phyloP scores from a whole-genome alignment of 2,113 vertebrate genomes.

The Odontesthes bonariensis region DNA sequence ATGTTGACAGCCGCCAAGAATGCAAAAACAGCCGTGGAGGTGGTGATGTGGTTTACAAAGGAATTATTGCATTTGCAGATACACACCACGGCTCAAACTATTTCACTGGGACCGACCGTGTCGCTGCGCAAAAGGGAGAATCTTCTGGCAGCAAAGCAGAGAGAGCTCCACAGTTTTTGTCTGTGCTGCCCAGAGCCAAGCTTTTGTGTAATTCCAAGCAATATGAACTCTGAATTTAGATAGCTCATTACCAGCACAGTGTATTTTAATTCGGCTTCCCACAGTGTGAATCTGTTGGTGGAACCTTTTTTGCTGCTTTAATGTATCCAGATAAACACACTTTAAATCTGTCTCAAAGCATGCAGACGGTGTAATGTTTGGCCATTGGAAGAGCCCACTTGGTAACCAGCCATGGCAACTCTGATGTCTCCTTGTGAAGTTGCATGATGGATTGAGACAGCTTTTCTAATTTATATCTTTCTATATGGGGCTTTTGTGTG shows the following conservation, averaged over 20 bases:
- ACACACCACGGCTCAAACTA: constrained; percentile 58
- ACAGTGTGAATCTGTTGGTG: constrained; percentile 58
- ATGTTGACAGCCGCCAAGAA: constrained; percentile 69
- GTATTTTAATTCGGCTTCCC: constrained; percentile 77
- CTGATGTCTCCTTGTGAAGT: constrained; percentile 18
- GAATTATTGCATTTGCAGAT: constrained; percentile 66
- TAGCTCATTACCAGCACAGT: constrained; percentile 70
- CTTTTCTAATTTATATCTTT: constrained; percentile 38
- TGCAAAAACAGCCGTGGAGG: constrained; percentile 53
- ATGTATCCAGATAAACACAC: constrained; percentile 69
- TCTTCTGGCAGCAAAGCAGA: constrained; percentile 64
- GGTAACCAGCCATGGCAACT: constrained; percentile 9
- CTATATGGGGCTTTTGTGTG: constrained; percentile 11
- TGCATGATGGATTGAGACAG: constrained; percentile 48
- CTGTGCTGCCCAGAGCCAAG: constrained; percentile 54
- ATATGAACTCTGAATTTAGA: constrained; percentile 82
- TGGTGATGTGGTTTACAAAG: constrained; percentile 67
- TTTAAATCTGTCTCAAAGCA: constrained; percentile 39
- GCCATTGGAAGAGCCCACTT: background rate
- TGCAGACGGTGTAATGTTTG: constrained; percentile 36
- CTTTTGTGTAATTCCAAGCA: constrained; percentile 78
- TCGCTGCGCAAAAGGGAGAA: constrained; percentile 55
- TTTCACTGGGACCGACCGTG: constrained; percentile 56
- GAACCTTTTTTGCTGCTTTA: constrained; percentile 50
- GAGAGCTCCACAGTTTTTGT: constrained; percentile 58